These are phyloP conservation scores for roundworm (Caenorhabditis elegans) DNA, from an alignment of 1,140 invertebrate species.

Conservation along the genomic window DNA sequence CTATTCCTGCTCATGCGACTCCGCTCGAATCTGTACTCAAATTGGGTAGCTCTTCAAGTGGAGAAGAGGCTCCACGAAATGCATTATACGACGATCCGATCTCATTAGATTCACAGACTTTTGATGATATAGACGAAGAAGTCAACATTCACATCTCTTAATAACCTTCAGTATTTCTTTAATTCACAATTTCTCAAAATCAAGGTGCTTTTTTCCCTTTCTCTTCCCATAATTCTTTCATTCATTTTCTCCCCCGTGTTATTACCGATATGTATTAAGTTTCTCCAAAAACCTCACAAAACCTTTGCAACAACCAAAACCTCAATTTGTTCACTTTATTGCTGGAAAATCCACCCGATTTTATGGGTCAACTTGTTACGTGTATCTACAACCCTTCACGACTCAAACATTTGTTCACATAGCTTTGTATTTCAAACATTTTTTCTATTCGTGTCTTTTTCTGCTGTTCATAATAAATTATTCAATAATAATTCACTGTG, in stretches of 20 bases:
- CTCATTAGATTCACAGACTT: neutral
- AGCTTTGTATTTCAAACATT: conserved; percentile 26
- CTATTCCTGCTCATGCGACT: neutral
- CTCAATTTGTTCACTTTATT: conserved; percentile 8
- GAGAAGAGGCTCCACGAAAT: neutral
- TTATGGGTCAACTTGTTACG: conserved; percentile 7
- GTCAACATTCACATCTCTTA: conserved; percentile 18
- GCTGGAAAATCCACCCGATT: neutral
- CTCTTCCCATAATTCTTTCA: conserved; percentile 1
- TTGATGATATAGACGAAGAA: conserved; percentile 19
- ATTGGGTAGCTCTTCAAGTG: neutral
- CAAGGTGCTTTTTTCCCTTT: neutral
- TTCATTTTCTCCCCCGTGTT: neutral
- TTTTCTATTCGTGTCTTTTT: neutral
- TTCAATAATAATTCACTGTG: no score
- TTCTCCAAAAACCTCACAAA: neutral
- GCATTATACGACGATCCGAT: conserved; percentile 4
- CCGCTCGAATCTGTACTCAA: neutral
- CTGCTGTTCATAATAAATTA: neutral
- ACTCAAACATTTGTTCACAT: neutral
- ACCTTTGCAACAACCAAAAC: neutral
- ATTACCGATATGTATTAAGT: neutral
- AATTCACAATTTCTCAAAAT: neutral
- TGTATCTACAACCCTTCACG: neutral
- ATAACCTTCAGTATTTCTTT: neutral